Evolutionary conservation across 2,888 invertebrate species (phyloP).

Genomic region (Chaitophorus viminalis): DNA sequence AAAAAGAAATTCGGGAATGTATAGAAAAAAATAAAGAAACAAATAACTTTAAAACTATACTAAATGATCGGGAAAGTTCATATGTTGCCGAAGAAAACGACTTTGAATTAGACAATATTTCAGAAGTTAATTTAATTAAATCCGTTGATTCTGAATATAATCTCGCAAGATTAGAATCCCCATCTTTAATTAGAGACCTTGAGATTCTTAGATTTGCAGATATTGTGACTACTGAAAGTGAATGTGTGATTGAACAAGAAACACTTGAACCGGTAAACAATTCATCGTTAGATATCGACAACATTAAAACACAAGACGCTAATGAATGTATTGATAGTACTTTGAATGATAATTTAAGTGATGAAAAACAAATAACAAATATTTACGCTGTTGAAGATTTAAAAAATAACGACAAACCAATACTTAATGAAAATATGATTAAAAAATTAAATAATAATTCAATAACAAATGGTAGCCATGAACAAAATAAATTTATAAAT

Average conservation of each 20-base stretch:
- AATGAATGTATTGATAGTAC: not conserved
- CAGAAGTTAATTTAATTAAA: not conserved
- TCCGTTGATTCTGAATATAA: not conserved
- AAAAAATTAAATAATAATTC: not conserved
- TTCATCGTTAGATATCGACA: not conserved
- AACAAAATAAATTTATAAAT: not conserved
- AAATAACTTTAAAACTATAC: not conserved
- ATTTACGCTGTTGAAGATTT: not conserved
- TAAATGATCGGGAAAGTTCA: not conserved
- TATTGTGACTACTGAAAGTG: conserved; percentile 27
- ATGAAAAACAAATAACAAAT: not conserved
- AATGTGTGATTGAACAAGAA: conserved; percentile 27
- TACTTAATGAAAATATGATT: not conserved
- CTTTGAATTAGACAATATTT: not conserved
- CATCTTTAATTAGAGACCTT: conserved; percentile 43
- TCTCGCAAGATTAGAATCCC: conserved; percentile 41
- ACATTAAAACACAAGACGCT: not conserved
- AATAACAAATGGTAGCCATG: not conserved
- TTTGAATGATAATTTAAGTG: not conserved
- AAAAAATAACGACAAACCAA: not conserved
- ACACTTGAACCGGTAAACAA: not conserved
- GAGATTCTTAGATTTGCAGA: conserved; percentile 18
- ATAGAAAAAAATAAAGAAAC: not conserved
- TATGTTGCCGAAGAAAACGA: not conserved
- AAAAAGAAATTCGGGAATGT: conserved; percentile 22